Evolutionary conservation across 2,797 vertebrate species (phyloP).

Genomic region (Intellagama lesueurii): DNA sequence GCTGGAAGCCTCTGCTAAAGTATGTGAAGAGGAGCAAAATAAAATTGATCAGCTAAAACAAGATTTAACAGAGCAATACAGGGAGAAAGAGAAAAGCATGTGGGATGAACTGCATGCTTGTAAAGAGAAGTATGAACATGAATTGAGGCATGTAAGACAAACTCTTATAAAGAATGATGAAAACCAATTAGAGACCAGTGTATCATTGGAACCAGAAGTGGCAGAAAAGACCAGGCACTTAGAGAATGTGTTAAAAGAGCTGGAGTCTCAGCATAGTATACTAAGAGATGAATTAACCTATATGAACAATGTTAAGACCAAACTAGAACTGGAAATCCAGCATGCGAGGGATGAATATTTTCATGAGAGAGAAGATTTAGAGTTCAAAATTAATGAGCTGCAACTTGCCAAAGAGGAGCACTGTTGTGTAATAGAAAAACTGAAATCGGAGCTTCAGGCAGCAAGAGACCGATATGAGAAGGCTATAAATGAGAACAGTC

Average conservation of each 20-base stretch:
- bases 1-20: constrained; percentile 75
- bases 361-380: constrained; percentile 92
- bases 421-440: constrained; percentile 76
- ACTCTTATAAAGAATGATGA: constrained; percentile 65
- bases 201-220: constrained; percentile 58
- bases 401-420: constrained; percentile 88
- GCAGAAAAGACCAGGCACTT: constrained; percentile 79
- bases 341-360: constrained; percentile 89
- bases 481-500: constrained; percentile 63
- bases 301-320: constrained; percentile 89
- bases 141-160: constrained; percentile 68
- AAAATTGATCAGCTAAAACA: constrained; percentile 82
- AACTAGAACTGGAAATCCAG: constrained; percentile 89
- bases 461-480: constrained; percentile 63
- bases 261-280: constrained; percentile 90
- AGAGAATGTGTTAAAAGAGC: constrained; percentile 82
- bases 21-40: constrained; percentile 84
- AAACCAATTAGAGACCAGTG: constrained; percentile 43
- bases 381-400: constrained; percentile 96
- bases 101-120: constrained; percentile 78
- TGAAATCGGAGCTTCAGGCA: constrained; percentile 77
- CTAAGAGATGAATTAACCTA: constrained; percentile 93
- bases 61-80: constrained; percentile 80
- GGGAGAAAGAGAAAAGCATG: constrained; percentile 81
- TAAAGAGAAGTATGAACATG: constrained; percentile 78